phyloP scores from a whole-genome alignment of 1,140 invertebrate species.

The Trachymyrmex septentrionalis region DNA sequence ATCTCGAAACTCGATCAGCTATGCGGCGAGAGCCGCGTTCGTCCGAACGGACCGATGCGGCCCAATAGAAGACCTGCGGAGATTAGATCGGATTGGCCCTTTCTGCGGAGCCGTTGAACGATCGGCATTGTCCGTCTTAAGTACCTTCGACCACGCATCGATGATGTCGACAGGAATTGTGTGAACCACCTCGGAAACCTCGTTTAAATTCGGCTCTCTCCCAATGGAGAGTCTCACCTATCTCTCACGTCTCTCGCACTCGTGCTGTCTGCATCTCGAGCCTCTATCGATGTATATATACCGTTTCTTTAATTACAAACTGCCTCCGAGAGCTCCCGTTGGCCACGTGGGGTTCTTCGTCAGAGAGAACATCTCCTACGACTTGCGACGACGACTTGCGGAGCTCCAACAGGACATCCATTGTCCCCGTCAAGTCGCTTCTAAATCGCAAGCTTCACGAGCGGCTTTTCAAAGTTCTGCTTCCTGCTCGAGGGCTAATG shows the following conservation, averaged over 20 bases:
- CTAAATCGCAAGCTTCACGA: slow-evolving; percentile 42
- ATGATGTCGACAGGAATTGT: slow-evolving; percentile 41
- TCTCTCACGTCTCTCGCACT: slow-evolving; percentile 5
- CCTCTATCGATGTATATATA: slow-evolving; percentile 69
- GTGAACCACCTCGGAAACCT: slow-evolving; percentile 23
- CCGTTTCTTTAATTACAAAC: slow-evolving; percentile 79
- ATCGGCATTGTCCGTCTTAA: slow-evolving; percentile 57
- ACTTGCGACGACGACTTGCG: slow-evolving; percentile 13
- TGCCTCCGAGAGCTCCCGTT: slow-evolving; percentile 47
- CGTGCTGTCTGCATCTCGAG: slow-evolving; percentile 58
- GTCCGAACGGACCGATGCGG: slow-evolving; percentile 9
- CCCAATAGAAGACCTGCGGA: slow-evolving; percentile 37
- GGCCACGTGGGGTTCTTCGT: slow-evolving; percentile 7
- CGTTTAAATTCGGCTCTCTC: slow-evolving; percentile 37
- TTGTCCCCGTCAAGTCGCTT: slow-evolving; percentile 30
- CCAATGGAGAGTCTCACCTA: slow-evolving; percentile 1
- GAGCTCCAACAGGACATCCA: slow-evolving; percentile 23
- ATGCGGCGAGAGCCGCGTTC: slow-evolving; percentile 26
- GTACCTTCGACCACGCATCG: slow-evolving; percentile 45
- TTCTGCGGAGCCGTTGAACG: slow-evolving; percentile 55
- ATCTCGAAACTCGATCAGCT: slow-evolving; percentile 50
- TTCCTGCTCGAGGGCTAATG: slow-evolving; percentile 44
- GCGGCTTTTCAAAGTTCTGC: slow-evolving; percentile 26
- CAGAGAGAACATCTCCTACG: slow-evolving; percentile 6
- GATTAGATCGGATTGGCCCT: slow-evolving; percentile 60